Percentiles rank a stretch among this genome's conserved stretches.
Conservation (phyloP, 2,113 vertebrate species). For the Eulacestoma nigropectus region DNA sequence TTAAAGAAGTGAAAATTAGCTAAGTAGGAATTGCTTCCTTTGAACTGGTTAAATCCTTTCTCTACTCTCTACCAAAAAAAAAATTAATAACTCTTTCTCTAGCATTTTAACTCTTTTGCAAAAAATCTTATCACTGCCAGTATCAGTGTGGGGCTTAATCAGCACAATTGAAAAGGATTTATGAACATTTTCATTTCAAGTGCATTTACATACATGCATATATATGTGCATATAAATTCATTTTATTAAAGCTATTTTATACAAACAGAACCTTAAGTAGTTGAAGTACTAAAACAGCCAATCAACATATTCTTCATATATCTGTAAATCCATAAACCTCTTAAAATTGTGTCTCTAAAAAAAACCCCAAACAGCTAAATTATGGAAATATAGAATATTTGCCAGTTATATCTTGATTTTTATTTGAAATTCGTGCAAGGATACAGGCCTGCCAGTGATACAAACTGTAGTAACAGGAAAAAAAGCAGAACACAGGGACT, state of each 20-base stretch:
- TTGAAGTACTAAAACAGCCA: constrained; percentile 53
- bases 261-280: constrained; percentile 54
- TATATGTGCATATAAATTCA: constrained; percentile 44
- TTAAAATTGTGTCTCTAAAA: constrained; percentile 59
- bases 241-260: constrained; percentile 65
- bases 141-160: constrained; percentile 43
- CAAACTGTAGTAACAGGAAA: constrained; percentile 36
- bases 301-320: constrained; percentile 57
- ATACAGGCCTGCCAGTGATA: constrained; percentile 40
- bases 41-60: constrained; percentile 23
- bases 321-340: constrained; percentile 57
- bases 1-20: not conserved
- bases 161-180: constrained; percentile 53
- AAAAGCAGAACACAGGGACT: constrained; percentile 49
- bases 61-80: not conserved
- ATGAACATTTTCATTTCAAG: constrained; percentile 44
- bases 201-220: constrained; percentile 49
- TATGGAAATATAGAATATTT: constrained; percentile 67
- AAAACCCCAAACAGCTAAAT: not conserved
- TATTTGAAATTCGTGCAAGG: constrained; percentile 62
- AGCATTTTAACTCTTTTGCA: constrained; percentile 22
- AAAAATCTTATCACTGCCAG: constrained; percentile 33
- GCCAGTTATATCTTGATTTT: constrained; percentile 55
- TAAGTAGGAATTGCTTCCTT: not conserved
- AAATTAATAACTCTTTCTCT: not conserved